phyloP scores from a whole-genome alignment of 2,888 invertebrate species.

The Calephelis perditalis region DNA sequence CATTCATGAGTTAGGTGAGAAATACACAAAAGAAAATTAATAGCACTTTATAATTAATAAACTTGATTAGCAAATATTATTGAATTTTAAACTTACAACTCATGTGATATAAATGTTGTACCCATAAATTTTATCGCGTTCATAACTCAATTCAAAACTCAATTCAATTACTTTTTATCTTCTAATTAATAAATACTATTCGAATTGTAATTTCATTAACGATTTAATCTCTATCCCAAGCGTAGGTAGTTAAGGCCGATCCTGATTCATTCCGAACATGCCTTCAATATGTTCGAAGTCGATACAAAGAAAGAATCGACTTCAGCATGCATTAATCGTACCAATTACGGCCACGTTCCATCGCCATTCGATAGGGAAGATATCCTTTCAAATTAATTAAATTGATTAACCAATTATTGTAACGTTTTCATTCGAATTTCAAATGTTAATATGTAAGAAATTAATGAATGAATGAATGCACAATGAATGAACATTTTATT shows the following conservation, averaged over 20 bases:
- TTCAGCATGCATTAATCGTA: slow-evolving; percentile 57
- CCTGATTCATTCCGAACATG: slow-evolving; percentile 44
- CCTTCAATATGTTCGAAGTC: slow-evolving; percentile 13
- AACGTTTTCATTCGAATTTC: slow-evolving; percentile 28
- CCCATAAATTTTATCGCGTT: too few relatives aligned
- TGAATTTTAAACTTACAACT: too few relatives aligned
- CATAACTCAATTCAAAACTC: background rate
- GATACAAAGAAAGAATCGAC: slow-evolving; percentile 54
- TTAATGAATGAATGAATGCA: too few relatives aligned
- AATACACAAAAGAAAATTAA: too few relatives aligned
- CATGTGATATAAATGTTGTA: too few relatives aligned
- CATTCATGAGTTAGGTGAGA: too few relatives aligned
- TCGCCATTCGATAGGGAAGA: slow-evolving; percentile 42
- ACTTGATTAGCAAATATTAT: too few relatives aligned
- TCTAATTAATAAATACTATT: slow-evolving; percentile 22
- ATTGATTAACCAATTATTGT: slow-evolving; percentile 72
- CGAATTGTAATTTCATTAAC: slow-evolving; percentile 33
- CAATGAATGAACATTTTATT: too few relatives aligned
- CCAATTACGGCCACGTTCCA: slow-evolving; percentile 53
- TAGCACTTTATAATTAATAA: too few relatives aligned
- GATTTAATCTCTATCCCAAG: slow-evolving; percentile 46
- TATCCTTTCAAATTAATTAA: slow-evolving; percentile 66
- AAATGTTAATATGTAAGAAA: background rate
- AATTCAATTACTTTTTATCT: slow-evolving; percentile 20
- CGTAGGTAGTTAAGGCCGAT: slow-evolving; percentile 41